phyloP scores from a whole-genome alignment of 2,113 vertebrate genomes.

The Dasyurus viverrinus region DNA sequence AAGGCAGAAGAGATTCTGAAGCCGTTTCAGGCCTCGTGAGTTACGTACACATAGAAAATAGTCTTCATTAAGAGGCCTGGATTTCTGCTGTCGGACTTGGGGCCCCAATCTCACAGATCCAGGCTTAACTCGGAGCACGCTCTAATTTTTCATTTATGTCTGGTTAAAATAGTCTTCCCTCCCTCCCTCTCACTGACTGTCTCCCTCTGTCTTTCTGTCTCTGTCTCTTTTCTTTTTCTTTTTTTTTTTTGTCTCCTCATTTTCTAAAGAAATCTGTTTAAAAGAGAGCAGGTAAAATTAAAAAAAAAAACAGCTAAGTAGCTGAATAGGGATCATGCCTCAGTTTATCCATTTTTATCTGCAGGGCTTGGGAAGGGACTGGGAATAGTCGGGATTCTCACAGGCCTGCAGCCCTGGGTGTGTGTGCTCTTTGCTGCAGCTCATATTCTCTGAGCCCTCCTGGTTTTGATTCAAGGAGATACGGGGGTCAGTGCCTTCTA shows the following conservation, averaged over 20 bases:
- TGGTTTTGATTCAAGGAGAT: not conserved
- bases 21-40: too few relatives aligned
- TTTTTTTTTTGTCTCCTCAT: not conserved
- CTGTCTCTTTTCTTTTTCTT: too few relatives aligned
- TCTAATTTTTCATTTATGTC: not conserved
- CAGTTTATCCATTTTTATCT: not conserved
- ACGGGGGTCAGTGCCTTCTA: not conserved
- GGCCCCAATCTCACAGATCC: not conserved
- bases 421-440: not conserved
- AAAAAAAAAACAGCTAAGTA: not conserved
- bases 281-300: not conserved
- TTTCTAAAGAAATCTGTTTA: not conserved
- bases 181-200: too few relatives aligned
- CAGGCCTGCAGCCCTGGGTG: not conserved
- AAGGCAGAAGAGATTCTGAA: too few relatives aligned
- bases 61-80: not conserved
- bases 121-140: not conserved
- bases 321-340: not conserved
- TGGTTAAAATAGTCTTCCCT: not conserved
- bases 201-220: too few relatives aligned
- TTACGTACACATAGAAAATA: too few relatives aligned
- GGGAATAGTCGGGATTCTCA: not conserved
- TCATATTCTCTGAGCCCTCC: not conserved
- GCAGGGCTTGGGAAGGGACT: not conserved
- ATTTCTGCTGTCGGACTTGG: not conserved